Base-by-base conservation (phyloP, 2,888 invertebrate species). In the Onthophagus sagittarius region DNA sequence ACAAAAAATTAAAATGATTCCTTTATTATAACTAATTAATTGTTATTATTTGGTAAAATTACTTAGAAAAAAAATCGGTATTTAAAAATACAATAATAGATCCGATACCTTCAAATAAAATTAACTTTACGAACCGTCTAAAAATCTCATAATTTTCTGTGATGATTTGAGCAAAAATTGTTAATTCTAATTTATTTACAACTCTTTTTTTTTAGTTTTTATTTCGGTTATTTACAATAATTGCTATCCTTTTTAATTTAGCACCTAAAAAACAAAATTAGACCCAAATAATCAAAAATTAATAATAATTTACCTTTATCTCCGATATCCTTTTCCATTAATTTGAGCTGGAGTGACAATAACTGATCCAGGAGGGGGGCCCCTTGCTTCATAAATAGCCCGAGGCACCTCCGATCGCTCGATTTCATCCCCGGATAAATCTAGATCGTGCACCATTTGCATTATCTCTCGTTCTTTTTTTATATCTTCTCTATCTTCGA, bases 391-490 rank as follows among this genome's bases (percentile, higher is more conserved):
- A 86, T 88, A 91, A 86, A 87, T 88, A 81, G 85, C 90, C 80
- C 88, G 87, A 70, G 91, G 90, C 69, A 90, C 88, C 83, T 91
- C 92, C 31, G 90, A 88, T 69, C 92, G 86, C 83, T 93, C 93
- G 77, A 90, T 85, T 77, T 93, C 92, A 75, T 94, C 94, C 0
- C 93, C 93, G 67, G 92, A 92, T 71, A 96, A 88, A 81, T 93
- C 95, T 79, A 96, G 86, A 15, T 95, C 96, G n/a, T 95, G 94
- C 77, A 96, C 94, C 90, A 96, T 91, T 86, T 96, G 96, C 86
- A 95, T 94, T 78, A 96, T 95, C 87, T 96, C 96, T 2, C 95
- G 89, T 85, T 96, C 95, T 83, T 96, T 95, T 84, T 96, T 95
- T 83, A 93, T 88, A 82, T 94, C 94, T 81, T 91, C 91, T 76